Base-by-base conservation (phyloP, 2,888 invertebrate species). In the Lapara coniferarum region DNA sequence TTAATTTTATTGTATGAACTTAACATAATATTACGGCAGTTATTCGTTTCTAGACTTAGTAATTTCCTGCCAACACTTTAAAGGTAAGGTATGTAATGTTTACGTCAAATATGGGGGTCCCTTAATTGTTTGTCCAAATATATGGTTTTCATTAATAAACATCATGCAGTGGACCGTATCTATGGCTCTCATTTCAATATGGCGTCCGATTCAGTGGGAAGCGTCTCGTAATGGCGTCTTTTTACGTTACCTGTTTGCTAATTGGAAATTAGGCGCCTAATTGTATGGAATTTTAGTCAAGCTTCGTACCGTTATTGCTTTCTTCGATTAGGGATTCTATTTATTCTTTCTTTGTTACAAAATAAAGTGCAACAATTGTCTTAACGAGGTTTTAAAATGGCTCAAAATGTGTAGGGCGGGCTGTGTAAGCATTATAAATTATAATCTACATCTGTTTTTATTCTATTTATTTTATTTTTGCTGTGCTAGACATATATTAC, bases 231-330 rank as follows among this genome's bases (percentile, higher is more conserved):
- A 92, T 91, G 92, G 89, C 89, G 84, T 88, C 90, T 92, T 92
- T 92, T 92, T 92, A 91, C 92, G 91, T 88, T 92, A 93, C 92
- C 92, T 92, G 92, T 89, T 86, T 92, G 90, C 91, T 92, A 92
- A 93, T 93, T 92, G 90, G 89, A 88, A 89, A 92, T 92, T 92
- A 92, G 88, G 87, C 82, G 85, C 82, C 87, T 89, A 92, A 93
- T 93, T 92, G 90, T 87, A 88, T 87, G 90, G 63, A 63, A 88
- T 82, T 87, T 88, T 85, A 85, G 85, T 88, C 89, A 90, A 89
- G 88, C 84, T 77, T 78, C 82, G 84, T 81, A 88, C 85, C 88
- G 89, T 91, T 90, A 90, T 91, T 89, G 89, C 85, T 78, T 78
- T 83, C 81, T 85, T 82, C 87, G 88, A 90, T 91, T 90, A 87